Evolutionary conservation across 2,797 vertebrate species (phyloP).

Genomic region (Leptoclinus maculatus): DNA sequence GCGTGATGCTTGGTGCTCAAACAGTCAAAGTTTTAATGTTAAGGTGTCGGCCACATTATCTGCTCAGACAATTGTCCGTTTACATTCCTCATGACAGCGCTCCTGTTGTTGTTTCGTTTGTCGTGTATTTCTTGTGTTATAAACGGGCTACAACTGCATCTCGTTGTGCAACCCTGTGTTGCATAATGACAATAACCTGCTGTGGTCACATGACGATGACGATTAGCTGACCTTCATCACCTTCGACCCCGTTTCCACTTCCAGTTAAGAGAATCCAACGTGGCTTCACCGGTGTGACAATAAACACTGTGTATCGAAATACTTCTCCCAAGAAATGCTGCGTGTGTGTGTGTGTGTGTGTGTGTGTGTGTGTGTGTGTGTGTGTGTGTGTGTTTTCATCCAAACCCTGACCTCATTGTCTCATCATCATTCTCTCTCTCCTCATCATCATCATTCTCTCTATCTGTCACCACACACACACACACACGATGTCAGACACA

Average conservation of each 20-base stretch:
- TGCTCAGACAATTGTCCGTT: no score
- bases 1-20: no score
- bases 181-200: neutral
- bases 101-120: no score
- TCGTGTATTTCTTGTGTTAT: no score
- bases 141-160: no score
- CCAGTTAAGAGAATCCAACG: neutral
- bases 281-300: neutral
- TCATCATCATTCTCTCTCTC: constrained; percentile 16
- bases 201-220: neutral
- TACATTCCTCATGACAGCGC: no score
- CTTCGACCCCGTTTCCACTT: constrained; percentile 13
- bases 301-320: neutral
- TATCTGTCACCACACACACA: neutral
- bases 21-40: no score
- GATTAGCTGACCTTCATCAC: constrained; percentile 12
- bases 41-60: no score
- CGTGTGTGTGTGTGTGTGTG: neutral
- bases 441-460: neutral
- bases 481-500: constrained; percentile 60
- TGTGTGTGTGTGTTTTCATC: neutral
- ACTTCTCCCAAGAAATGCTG: neutral
- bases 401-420: constrained; percentile 28
- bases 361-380: neutral
- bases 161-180: no score